Percentiles rank a stretch among this genome's conserved stretches.
Evolutionary conservation across 2,888 invertebrate genomes (phyloP).

Genomic region (Stenodema calcarata): DNA sequence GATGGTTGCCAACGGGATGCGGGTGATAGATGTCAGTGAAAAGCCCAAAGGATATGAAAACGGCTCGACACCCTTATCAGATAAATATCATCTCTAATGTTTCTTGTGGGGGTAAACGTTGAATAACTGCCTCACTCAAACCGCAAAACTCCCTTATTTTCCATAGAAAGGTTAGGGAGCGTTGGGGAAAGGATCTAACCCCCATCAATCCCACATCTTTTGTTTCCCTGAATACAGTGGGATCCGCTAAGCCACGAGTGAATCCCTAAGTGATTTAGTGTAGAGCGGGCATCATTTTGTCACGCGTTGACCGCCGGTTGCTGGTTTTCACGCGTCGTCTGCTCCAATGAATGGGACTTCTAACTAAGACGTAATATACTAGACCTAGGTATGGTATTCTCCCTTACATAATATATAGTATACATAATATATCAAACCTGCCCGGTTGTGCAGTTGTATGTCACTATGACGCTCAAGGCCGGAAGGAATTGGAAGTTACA

Average conservation of each 20-base stretch:
- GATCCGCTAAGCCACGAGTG: neutral
- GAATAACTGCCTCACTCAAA: neutral
- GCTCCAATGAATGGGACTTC: neutral
- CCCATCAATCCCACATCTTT: neutral
- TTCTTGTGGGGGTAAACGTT: neutral
- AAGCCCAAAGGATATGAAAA: neutral
- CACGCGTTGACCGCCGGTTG: neutral
- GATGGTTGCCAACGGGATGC: neutral
- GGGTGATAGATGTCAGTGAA: neutral
- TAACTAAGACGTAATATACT: neutral
- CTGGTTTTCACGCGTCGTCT: neutral
- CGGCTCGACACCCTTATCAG: neutral
- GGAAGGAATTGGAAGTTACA: too few species aligned
- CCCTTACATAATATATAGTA: too few species aligned
- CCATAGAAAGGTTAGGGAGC: neutral
- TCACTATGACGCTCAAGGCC: too few species aligned
- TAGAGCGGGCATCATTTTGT: neutral
- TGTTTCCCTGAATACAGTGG: neutral
- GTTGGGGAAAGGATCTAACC: neutral
- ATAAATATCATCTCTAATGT: conserved; percentile 2
- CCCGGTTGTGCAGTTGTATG: too few species aligned
- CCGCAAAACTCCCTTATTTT: neutral
- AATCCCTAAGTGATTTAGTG: neutral
- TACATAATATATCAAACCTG: too few species aligned
- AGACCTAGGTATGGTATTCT: neutral